These are phyloP conservation scores for Stenurella melanura DNA, from an alignment of 2,888 invertebrate species.

Conservation along the genomic window DNA sequence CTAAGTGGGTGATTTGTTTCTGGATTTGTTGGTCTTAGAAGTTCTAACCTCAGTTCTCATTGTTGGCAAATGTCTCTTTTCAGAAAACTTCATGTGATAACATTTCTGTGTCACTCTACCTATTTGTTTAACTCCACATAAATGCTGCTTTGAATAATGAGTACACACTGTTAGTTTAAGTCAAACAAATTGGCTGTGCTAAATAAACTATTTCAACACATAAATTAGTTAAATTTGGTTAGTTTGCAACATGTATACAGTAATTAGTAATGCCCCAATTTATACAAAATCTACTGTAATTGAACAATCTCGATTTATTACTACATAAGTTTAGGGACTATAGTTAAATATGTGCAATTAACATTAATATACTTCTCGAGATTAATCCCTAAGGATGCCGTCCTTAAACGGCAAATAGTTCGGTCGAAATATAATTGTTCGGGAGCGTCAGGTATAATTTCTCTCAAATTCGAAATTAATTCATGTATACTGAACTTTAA, in stretches of 20 bases:
- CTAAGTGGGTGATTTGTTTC: slow-evolving; percentile 35
- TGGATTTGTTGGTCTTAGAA: slow-evolving; percentile 38
- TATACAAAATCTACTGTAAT: slow-evolving; percentile 21
- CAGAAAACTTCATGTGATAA: slow-evolving; percentile 41
- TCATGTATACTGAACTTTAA: neutral
- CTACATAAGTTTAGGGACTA: slow-evolving; percentile 7
- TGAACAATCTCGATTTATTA: slow-evolving; percentile 22
- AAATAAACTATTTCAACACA: slow-evolving; percentile 39
- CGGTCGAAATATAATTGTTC: neutral
- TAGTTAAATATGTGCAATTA: slow-evolving; percentile 3
- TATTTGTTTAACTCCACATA: slow-evolving; percentile 38
- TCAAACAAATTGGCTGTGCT: slow-evolving; percentile 35
- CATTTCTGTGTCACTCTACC: slow-evolving; percentile 35
- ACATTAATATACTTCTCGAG: neutral
- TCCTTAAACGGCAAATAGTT: neutral
- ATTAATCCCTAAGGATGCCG: neutral
- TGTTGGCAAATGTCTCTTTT: slow-evolving; percentile 36
- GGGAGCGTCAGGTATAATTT: neutral
- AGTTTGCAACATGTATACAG: slow-evolving; percentile 23
- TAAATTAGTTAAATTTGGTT: slow-evolving; percentile 40
- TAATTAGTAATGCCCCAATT: slow-evolving; percentile 33
- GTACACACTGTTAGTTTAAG: slow-evolving; percentile 27
- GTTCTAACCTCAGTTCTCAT: slow-evolving; percentile 33
- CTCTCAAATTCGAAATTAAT: neutral
- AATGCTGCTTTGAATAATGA: slow-evolving; percentile 34